Percentiles rank a stretch among this genome's conserved stretches.
phyloP scores from a whole-genome alignment of 2,113 vertebrate genomes.

The Oreochromis tanganicae region DNA sequence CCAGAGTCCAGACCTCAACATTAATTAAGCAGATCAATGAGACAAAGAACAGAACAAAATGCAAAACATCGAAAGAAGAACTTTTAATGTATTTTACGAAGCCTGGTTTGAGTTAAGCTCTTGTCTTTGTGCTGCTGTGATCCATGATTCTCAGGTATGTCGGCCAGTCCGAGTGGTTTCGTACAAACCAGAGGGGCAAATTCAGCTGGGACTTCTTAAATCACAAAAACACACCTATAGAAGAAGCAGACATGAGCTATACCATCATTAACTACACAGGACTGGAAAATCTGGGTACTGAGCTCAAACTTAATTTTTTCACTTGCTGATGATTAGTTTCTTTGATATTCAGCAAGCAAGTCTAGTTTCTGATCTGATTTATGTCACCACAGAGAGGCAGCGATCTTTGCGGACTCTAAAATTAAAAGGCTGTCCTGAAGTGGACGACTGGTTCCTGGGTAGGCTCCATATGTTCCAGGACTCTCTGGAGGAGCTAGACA shows the following conservation, averaged over 20 bases:
- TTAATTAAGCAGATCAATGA: not conserved
- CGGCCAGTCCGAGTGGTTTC: constrained; percentile 74
- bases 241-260: constrained; percentile 76
- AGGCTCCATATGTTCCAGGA: constrained; percentile 70
- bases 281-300: constrained; percentile 75
- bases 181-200: constrained; percentile 4
- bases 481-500: constrained; percentile 75
- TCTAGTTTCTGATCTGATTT: not conserved
- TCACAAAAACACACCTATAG: constrained; percentile 53
- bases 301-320: not conserved
- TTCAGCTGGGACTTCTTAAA: constrained; percentile 57
- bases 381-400: constrained; percentile 44
- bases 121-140: not conserved
- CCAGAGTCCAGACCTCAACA: not conserved
- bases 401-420: constrained; percentile 67
- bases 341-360: not conserved
- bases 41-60: not conserved
- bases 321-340: not conserved
- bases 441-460: constrained; percentile 84
- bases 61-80: not conserved
- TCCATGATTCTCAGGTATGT: constrained; percentile 66
- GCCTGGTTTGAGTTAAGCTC: not conserved
- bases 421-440: constrained; percentile 72
- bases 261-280: constrained; percentile 75
- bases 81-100: no score